Base-by-base conservation (phyloP, 2,797 vertebrate genomes). In the Aratinga solstitialis region DNA sequence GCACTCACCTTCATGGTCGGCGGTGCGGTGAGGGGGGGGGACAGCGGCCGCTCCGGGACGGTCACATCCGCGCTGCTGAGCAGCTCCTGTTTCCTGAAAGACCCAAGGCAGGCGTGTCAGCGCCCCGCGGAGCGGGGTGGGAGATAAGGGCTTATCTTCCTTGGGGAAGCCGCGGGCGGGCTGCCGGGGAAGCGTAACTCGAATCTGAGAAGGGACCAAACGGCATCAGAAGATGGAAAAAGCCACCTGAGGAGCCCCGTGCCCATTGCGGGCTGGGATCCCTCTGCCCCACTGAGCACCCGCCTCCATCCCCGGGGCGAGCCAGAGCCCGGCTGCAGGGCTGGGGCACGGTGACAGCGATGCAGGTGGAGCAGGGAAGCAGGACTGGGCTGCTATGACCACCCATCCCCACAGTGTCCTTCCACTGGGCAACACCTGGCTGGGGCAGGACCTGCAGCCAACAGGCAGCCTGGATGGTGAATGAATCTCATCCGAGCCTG, bases 41-140 rank as follows among this genome's bases (percentile, higher is more conserved):
- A 99, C 26, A 99, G 98, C 2, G 99, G 99, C 80, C 98, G 99
- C 97, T 99, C 99, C 67, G 98, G 98, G 84, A 98, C 92, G 20
- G 98, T 96, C 80, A 98, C 98, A 90, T 98, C 99, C 6, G 99
- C 94, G 96, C 98, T 99, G 97, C 98, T 99, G 97, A 99, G 98
- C 97, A 99, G 97, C 97, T 99, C 99, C 97, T 99, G 99, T 89
- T 99, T 99, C 99, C 99, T 99, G 97, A 11, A 95, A 98, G 95
- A 92, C 38, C 90, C 66, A 96, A 87, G 1, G 18, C 54, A n/a
- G 43, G 14, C 3, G 4, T 1, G 47, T 95, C 85, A 95, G 79
- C 54, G 36, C 18, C 11, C n/a, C 22, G 30, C 16, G 63, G 5
- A 20, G 2, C 10, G 0, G 16, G 67, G 69, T 4, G 5, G 40